A percentile compares a stretch with the other conserved stretches of the same genome.
Evolutionary conservation across 2,113 vertebrate species (phyloP).

Genomic region (Phrynosoma blainvillii): DNA sequence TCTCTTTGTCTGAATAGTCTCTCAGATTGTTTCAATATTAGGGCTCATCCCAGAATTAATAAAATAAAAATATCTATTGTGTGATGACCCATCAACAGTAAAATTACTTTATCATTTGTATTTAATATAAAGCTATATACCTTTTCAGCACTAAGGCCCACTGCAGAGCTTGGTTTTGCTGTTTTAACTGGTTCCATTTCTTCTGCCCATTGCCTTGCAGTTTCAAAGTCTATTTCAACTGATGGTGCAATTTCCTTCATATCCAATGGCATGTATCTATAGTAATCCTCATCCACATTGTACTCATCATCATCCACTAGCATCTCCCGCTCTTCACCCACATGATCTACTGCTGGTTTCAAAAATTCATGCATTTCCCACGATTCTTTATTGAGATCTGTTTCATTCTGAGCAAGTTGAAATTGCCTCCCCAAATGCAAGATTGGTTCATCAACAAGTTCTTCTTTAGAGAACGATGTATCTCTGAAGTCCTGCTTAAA

Average conservation of each 20-base stretch:
- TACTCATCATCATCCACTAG: constrained; percentile 85
- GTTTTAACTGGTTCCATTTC: constrained; percentile 18
- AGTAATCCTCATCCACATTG: constrained; percentile 61
- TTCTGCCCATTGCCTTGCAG: constrained; percentile 49
- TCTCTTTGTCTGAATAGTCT: not conserved
- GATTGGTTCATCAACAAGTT: constrained; percentile 81
- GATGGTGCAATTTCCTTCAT: constrained; percentile 17
- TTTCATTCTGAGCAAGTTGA: constrained; percentile 69
- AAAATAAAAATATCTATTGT: not conserved
- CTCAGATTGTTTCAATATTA: not conserved
- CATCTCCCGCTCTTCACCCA: constrained; percentile 79
- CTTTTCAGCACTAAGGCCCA: constrained; percentile 33
- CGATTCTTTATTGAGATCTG: constrained; percentile 63
- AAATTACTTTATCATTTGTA: constrained; percentile 58
- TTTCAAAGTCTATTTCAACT: constrained; percentile 7
- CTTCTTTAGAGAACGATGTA: constrained; percentile 76
- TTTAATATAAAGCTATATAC: constrained; percentile 33
- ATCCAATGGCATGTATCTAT: constrained; percentile 6
- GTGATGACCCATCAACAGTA: not conserved
- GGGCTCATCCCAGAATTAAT: not conserved
- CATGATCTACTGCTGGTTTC: constrained; percentile 42
- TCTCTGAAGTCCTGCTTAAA: constrained; percentile 77
- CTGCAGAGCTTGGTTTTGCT: constrained; percentile 20
- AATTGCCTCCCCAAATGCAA: constrained; percentile 80
- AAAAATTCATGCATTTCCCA: constrained; percentile 81